phyloP scores from a whole-genome alignment of 1,140 invertebrate species.

The Brachystomella parvula region DNA sequence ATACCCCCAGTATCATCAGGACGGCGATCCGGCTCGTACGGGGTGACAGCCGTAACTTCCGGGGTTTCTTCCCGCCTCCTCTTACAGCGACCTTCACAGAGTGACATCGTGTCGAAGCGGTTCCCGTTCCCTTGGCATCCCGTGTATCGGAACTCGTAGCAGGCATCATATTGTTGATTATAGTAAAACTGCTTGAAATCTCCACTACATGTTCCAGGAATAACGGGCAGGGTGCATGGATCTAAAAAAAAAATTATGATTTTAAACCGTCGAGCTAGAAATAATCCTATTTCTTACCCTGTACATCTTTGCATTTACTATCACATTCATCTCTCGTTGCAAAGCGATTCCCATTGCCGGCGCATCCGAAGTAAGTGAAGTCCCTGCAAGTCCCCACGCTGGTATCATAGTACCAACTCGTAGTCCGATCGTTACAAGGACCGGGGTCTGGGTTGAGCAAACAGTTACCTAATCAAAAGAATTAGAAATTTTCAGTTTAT shows the following conservation, averaged over 20 bases:
- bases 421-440: conserved; percentile 51
- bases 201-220: conserved; percentile 60
- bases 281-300: conserved; percentile 3
- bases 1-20: background rate
- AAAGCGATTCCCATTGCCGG: conserved; percentile 81
- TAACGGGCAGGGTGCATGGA: conserved; percentile 53
- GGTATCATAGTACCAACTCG: conserved; percentile 71
- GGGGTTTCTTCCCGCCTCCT: background rate
- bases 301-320: conserved; percentile 52
- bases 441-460: conserved; percentile 59
- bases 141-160: conserved; percentile 62
- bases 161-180: background rate
- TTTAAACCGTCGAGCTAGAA: background rate
- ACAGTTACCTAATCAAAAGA: conserved; percentile 58
- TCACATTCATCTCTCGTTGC: conserved; percentile 65
- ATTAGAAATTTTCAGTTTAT: background rate
- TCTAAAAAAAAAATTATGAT: conserved; percentile 44
- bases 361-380: conserved; percentile 69
- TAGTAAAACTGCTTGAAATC: conserved; percentile 3
- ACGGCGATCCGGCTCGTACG: background rate
- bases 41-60: conserved; percentile 12
- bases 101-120: conserved; percentile 51
- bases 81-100: conserved; percentile 54
- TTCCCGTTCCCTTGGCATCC: conserved; percentile 82
- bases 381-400: conserved; percentile 65